Evolutionary conservation across 2,797 vertebrate species (phyloP).

Genomic region (Hybognathus amarus): DNA sequence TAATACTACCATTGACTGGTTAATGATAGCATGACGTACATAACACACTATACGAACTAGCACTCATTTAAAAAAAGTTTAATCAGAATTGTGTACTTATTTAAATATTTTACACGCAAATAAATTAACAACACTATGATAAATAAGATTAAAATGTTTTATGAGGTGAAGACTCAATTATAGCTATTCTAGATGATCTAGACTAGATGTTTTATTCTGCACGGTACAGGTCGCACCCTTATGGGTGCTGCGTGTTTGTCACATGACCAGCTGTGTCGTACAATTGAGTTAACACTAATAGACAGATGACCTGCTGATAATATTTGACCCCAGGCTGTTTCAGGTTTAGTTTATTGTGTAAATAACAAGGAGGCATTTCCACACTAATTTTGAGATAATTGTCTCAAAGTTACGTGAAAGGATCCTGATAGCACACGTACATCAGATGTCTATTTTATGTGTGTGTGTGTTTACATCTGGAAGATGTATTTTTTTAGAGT

Average conservation of each 20-base stretch:
- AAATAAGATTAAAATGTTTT: neutral
- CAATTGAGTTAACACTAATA: neutral
- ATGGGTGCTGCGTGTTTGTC: neutral
- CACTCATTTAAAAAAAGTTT: neutral
- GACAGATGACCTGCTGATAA: neutral
- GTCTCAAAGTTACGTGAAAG: neutral
- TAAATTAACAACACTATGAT: neutral
- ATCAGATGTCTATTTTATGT: no score
- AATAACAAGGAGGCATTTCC: neutral
- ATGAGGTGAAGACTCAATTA: neutral
- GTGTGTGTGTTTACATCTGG: no score
- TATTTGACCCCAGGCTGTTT: neutral
- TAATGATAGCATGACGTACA: neutral
- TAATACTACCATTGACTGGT: neutral
- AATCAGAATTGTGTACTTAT: neutral
- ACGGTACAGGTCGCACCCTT: neutral
- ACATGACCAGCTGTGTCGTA: conserved; percentile 4
- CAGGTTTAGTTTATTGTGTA: neutral
- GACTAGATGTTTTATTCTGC: neutral
- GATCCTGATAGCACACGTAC: no score
- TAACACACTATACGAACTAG: neutral
- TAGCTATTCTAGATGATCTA: neutral
- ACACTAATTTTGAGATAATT: neutral
- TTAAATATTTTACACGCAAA: neutral
- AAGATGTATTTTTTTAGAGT: no score